These are phyloP conservation scores for Adrianichthys oophorus DNA, from an alignment of 2,797 vertebrate species.

Conservation along the genomic window DNA sequence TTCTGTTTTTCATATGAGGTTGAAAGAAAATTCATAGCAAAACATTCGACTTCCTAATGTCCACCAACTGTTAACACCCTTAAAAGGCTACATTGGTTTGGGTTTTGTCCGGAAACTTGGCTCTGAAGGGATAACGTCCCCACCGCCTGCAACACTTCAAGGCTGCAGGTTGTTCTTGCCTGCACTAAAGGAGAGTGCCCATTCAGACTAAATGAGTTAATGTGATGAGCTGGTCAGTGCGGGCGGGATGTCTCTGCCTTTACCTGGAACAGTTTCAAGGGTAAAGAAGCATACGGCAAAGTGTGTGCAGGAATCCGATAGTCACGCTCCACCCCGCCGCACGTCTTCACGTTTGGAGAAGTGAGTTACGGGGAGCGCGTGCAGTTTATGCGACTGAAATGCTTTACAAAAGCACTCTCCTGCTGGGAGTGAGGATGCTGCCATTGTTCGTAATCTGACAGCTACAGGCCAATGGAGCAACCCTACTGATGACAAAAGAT, in stretches of 20 bases:
- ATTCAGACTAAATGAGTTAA: constrained; percentile 68
- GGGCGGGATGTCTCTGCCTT: constrained; percentile 20
- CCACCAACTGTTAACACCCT: constrained; percentile 51
- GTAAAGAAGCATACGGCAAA: constrained; percentile 63
- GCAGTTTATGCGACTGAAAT: constrained; percentile 67
- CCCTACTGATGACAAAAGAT: constrained; percentile 56
- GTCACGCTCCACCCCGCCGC: constrained; percentile 46
- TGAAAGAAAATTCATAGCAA: no score
- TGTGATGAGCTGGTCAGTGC: constrained; percentile 66
- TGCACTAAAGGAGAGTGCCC: constrained; percentile 59
- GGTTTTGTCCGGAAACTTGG: constrained; percentile 60
- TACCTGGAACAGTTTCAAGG: constrained; percentile 52
- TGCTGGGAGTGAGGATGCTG: constrained; percentile 57
- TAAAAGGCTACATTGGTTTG: constrained; percentile 58
- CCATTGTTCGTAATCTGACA: constrained; percentile 69
- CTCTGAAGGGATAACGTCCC: constrained; percentile 48
- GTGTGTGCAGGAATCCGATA: constrained; percentile 57
- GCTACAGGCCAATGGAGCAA: constrained; percentile 48
- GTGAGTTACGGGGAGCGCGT: constrained; percentile 67
- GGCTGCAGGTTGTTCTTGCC: constrained; percentile 58
- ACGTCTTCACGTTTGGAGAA: constrained; percentile 43
- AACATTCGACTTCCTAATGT: not conserved
- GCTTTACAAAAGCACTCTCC: constrained; percentile 69
- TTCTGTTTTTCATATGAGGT: not conserved
- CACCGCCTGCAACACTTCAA: constrained; percentile 38